phyloP scores from a whole-genome alignment of 2,113 vertebrate genomes.

The Sakesphorus luctuosus region DNA sequence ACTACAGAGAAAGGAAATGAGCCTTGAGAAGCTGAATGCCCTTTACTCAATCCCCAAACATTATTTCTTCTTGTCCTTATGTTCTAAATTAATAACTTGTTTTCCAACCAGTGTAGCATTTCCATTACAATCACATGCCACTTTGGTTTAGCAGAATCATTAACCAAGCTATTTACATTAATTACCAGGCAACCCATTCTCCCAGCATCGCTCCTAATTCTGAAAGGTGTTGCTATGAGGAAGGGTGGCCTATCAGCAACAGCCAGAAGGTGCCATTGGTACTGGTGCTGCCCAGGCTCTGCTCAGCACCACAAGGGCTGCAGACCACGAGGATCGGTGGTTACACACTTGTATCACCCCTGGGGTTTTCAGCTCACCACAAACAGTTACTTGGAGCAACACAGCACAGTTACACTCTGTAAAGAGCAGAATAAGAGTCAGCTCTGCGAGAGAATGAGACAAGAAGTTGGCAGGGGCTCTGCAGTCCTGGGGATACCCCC shows the following conservation, averaged over 20 bases:
- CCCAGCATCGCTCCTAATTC: neutral
- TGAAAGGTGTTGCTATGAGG: neutral
- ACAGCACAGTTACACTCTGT: neutral
- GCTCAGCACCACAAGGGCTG: neutral
- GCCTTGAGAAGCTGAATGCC: conserved; percentile 57
- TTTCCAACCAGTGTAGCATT: conserved; percentile 51
- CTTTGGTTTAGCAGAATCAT: conserved; percentile 36
- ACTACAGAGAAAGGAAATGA: conserved; percentile 61
- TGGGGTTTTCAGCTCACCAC: neutral
- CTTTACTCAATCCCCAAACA: conserved; percentile 46
- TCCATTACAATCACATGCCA: conserved; percentile 45
- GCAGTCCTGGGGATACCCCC: neutral
- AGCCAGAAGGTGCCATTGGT: neutral
- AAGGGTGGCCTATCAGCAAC: neutral
- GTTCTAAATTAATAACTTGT: conserved; percentile 65
- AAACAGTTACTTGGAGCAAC: neutral
- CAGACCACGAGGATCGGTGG: neutral
- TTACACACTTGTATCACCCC: neutral
- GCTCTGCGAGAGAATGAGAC: neutral
- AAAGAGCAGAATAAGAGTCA: neutral
- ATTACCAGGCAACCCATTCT: neutral
- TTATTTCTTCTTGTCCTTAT: conserved; percentile 61
- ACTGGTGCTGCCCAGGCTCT: neutral
- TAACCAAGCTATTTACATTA: conserved; percentile 44
- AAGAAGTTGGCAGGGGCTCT: neutral